Percentiles rank a stretch among this genome's conserved stretches.
Conservation (phyloP, 1,140 invertebrate species). For the Paraescarpia echinospica region DNA sequence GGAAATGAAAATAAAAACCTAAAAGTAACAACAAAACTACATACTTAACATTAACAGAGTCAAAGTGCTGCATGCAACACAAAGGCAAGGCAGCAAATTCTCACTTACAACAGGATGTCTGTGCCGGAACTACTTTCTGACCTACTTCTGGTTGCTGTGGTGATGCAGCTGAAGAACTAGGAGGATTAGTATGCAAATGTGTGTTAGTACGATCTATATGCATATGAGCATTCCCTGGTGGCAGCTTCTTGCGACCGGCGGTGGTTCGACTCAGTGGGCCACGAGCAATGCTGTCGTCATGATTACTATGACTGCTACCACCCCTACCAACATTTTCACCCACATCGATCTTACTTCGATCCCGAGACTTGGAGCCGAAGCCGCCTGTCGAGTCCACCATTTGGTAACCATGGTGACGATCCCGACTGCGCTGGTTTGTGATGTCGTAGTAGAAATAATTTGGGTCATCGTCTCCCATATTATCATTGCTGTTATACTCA, state of each 20-base stretch:
- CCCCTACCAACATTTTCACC: not conserved
- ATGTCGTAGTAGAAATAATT: constrained; percentile 5
- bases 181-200: not conserved
- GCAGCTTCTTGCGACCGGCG: not conserved
- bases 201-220: not conserved
- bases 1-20: too few species aligned
- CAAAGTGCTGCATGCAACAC: not conserved
- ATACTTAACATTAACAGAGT: not conserved
- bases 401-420: constrained; percentile 2
- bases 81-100: not conserved
- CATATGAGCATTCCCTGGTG: not conserved
- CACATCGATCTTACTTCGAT: not conserved
- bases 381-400: not conserved
- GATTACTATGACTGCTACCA: not conserved
- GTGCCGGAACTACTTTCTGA: not conserved
- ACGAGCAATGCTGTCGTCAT: not conserved
- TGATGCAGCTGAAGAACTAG: not conserved
- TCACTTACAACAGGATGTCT: not conserved
- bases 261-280: not conserved
- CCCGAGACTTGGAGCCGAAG: not conserved
- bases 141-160: not conserved
- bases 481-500: constrained; percentile 12
- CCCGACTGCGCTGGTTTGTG: not conserved
- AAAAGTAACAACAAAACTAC: not conserved
- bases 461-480: not conserved